Conservation (phyloP, 2,888 invertebrate genomes). For the Thymelicus acteon region DNA sequence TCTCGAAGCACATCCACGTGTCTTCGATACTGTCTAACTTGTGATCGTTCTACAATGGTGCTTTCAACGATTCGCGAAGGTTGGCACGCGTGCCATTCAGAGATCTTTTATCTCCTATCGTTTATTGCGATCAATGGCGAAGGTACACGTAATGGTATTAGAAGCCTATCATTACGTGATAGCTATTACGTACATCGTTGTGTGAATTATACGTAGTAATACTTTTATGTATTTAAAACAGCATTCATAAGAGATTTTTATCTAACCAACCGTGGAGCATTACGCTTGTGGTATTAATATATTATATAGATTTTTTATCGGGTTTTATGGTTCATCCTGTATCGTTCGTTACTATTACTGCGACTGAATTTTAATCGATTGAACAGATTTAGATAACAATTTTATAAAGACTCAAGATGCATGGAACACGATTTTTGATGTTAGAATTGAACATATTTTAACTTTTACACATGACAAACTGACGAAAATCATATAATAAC, state of each 20-base stretch:
- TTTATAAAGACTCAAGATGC: too few relatives aligned
- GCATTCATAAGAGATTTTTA: slow-evolving; percentile 22
- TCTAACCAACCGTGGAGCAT: slow-evolving; percentile 9
- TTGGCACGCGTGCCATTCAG: slow-evolving; percentile 35
- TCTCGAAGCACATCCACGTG: slow-evolving; percentile 3
- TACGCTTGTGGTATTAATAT: background rate
- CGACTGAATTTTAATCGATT: background rate
- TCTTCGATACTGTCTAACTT: slow-evolving; percentile 25
- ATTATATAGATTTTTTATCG: background rate
- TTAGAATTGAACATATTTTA: too few relatives aligned
- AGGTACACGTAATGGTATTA: slow-evolving; percentile 37
- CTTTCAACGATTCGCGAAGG: slow-evolving; percentile 31
- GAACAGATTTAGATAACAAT: background rate
- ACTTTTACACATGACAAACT: too few relatives aligned
- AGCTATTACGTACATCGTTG: slow-evolving; percentile 30
- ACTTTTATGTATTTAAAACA: slow-evolving; percentile 28
- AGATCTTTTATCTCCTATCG: slow-evolving; percentile 36
- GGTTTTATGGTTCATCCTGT: background rate
- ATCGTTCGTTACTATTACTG: background rate
- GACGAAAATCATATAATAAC: too few relatives aligned
- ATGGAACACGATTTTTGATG: too few relatives aligned
- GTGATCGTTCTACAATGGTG: slow-evolving; percentile 28
- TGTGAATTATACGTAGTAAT: slow-evolving; percentile 29
- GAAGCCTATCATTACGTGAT: slow-evolving; percentile 38
- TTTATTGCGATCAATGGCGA: slow-evolving; percentile 34